Evolutionary conservation across 2,888 invertebrate genomes (phyloP), one percentile per base, ranked within the genome.

Genomic region (Thereva unica): DNA sequence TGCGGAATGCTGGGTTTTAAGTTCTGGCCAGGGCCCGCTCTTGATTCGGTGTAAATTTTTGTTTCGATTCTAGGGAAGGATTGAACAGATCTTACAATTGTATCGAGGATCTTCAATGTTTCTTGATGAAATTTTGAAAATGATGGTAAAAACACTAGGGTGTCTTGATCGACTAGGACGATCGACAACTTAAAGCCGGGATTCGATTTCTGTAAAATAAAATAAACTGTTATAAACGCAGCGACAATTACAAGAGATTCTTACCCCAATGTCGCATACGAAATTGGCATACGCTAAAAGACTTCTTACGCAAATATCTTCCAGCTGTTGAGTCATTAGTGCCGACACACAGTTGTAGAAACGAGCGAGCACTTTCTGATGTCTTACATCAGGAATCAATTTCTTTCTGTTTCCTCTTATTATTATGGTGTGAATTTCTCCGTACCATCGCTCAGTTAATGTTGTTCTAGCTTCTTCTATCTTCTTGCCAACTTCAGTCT

Each of bases 261-360:
- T 76, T 84, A 93, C 94, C 76, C 87, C 86, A 71, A 89, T 87
- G 76, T 91, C 90, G 71, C 88, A 84, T 42, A 96, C 85, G 72
- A 91, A 92, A 57, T 89, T 83, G 1, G 90, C 88, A 76, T 87
- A 95, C 71, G 91, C 90, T 56, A 86, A 82, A 74, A 95, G 85
- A 4, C 95, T 95, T 73, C 89, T 86, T 49, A 93, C 82, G 72
- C 92, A 92, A 41, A 95, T 79, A 34, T 87, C 87, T 78, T 95
- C 93, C 66, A 97, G 82, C 74, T 95, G 92, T 73, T 89, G 89
- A 0, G 93, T 92, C 96, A 96, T 96, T 47, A 95, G 83, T 38
- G 90, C 89, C 0, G 90, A 90, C 1, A 94, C 87, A 73, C 93
- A 91, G 77, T 94, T 90, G 78, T 91, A 95, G 79, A 95, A 95